Evolutionary conservation across 2,888 invertebrate genomes (phyloP).

Genomic region (Parnassius glacialis): DNA sequence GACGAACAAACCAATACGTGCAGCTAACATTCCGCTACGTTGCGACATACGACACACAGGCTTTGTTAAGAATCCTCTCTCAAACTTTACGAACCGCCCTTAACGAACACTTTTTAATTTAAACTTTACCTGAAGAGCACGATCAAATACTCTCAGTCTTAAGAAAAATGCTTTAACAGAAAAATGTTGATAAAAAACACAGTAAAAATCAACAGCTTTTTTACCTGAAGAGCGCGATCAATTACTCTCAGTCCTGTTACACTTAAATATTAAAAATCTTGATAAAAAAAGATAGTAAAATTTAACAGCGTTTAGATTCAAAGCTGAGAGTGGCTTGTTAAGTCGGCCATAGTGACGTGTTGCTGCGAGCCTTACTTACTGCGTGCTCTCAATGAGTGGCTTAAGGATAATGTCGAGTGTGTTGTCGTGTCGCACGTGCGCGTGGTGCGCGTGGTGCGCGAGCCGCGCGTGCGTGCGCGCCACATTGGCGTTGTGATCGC

Average conservation of each 20-base stretch:
- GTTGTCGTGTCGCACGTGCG: constrained; percentile 71
- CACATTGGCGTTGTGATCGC: constrained; percentile 67
- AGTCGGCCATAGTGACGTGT: constrained; percentile 22
- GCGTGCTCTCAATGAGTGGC: constrained; percentile 81
- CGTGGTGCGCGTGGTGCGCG: constrained; percentile 47
- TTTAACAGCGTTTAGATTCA: background rate
- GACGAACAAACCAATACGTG: constrained; percentile 67
- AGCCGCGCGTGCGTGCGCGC: constrained; percentile 69
- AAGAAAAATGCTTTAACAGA: no score
- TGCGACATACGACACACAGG: constrained; percentile 68
- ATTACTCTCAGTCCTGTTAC: no score
- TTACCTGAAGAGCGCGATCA: no score
- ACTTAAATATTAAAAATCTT: no score
- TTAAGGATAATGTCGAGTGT: constrained; percentile 80
- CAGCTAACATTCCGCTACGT: constrained; percentile 73
- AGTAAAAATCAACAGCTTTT: background rate
- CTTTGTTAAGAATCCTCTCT: constrained; percentile 24
- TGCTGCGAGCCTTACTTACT: constrained; percentile 71
- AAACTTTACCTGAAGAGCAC: background rate
- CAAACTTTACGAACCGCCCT: constrained; percentile 2
- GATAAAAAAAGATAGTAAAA: background rate
- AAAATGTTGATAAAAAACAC: no score
- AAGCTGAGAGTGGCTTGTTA: constrained; percentile 14
- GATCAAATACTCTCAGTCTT: background rate
- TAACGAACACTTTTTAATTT: background rate